Evolutionary conservation across 2,113 vertebrate genomes (phyloP), one percentile per base, ranked within the genome.

Genomic region (Dryoscopus gambensis): DNA sequence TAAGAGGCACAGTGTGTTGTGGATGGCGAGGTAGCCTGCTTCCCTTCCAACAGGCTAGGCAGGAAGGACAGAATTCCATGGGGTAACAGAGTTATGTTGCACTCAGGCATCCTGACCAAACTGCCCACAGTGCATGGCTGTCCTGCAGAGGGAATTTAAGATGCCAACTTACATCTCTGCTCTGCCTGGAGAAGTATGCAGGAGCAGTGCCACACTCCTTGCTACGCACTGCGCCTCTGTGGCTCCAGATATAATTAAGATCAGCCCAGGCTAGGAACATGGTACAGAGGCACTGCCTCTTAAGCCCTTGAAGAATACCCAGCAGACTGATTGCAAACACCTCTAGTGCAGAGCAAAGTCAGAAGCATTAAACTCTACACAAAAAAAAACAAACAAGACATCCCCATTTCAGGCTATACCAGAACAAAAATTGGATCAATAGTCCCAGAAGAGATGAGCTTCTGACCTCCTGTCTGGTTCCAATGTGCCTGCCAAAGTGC

Each of bases 181-280:
- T 69, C 39, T 62, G 60, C 47, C 64, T 93, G 60, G 57, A 87
- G 55, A 81, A 56, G 44, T 16, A 82, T n/a, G 52, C 88, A 89
- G 90, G 90, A 94, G 64, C 40, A 56, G 44, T 24, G 83, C 93
- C 93, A 96, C 37, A 73, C 56, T 93, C 69, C 82, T 86, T 56
- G 64, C 44, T 67, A 28, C 12, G 49, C 60, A 22, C 52, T 53
- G 93, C 90, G 90, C 80, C 92, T 93, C 96, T 92, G 93, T 76
- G 64, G 93, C 62, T 96, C 87, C 73, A 91, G 76, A 79, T 73
- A 68, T 28, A 90, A 96, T 91, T 90, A 97, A 56, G 83, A 94
- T 82, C 52, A 78, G 39, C 35, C 64, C 18, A 19, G 52, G 30
- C 68, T 91, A 59, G 70, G 63, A 95, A 59, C 39, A 27, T 6